Evolutionary conservation across 2,888 invertebrate species (phyloP), one percentile per base, ranked within the genome.

Genomic region (Uropetala carovei): DNA sequence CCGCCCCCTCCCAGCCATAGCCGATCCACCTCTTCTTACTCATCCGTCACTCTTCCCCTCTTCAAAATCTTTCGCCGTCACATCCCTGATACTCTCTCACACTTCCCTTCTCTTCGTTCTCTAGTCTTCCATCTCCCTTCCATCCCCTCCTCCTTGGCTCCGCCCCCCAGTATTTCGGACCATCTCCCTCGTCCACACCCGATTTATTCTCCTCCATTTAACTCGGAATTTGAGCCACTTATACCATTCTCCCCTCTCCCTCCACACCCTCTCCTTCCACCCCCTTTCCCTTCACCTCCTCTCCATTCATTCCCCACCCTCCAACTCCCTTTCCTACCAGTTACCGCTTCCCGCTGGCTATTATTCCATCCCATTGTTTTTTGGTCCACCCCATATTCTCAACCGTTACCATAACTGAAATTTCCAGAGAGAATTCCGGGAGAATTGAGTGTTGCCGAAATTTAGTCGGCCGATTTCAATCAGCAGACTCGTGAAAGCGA

Each of bases 361-460:
- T 83, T 83, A 83, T 83, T 83, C 83, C 83, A 56, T 83, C 83
- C 57, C 83, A 83, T 83, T 83, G 83, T 83, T 83, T 83, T 83
- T 83, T 83, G 83, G n/a, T 43, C 83, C 56, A 11, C 83, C 83
- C n/a, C 56, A 83, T 83, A 56, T 83, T 30, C 82, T 30, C 57
- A 43, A 83, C 83, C 83, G 83, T 83, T 83, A 83, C 83, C 43
- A 83, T 83, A 57, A 57, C 83, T 57, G 14, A 83, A 83, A 56
- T 83, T 83, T 83, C 57, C 83, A 56, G 83, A 7, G 57, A 14
- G 83, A 57, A 56, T 18, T 7, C 9, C 14, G 57, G 83, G 83
- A 57, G 57, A 83, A 83, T 83, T 83, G 83, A 56, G 83, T 83
- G 83, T 57, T n/a, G 56, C n/a, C 83, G 27, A 83, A 83, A 83